Evolutionary conservation across 2,888 invertebrate genomes (phyloP), one percentile per base, ranked within the genome.

Genomic region (Aricia artaxerxes): DNA sequence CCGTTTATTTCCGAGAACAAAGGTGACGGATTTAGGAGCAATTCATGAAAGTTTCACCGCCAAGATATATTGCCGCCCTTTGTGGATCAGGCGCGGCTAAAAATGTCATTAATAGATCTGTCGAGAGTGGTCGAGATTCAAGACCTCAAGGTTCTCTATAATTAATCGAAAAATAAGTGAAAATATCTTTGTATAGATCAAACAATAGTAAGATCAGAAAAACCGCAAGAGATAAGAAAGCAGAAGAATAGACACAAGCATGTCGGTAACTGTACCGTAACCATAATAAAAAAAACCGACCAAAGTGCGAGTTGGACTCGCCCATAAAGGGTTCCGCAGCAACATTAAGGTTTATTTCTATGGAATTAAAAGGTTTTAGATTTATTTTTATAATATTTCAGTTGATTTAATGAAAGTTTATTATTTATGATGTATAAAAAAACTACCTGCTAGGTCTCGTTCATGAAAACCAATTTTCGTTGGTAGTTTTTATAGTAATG

Each of bases 21-120:
- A 53, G 76, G 53, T 35, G 76, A 76, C 76, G 35, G 76, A 53
- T 76, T 76, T 53, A 16, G 76, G 76, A 69, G 69, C 69, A 13
- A 35, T 35, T 76, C 53, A 31, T 35, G 16, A 76, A 53, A 57
- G 31, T 53, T 76, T 49, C 35, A 76, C 16, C 35, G 35, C 57
- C 1, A 13, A 76, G 53, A 76, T 76, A 76, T 76, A 76, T 76
- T 53, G 53, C 76, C 31, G 5, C 9, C 24, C 35, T 76, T 76
- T 76, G 76, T 76, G 53, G 5, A 2, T 53, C 31, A 53, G 57
- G 35, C 6, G 35, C 35, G 69, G 1, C 24, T 35, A 4, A 24
- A 61, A 24, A 24, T 69, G 35, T 13, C 35, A 35, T 69, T 31
- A 35, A 64, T 64, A 35, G 35, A 69, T 35, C 5, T 69, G 3